A percentile compares a stretch with the other conserved stretches of the same genome.
Evolutionary conservation across 2,113 vertebrate genomes (phyloP).

Genomic region (Cyprinodon tularosa): DNA sequence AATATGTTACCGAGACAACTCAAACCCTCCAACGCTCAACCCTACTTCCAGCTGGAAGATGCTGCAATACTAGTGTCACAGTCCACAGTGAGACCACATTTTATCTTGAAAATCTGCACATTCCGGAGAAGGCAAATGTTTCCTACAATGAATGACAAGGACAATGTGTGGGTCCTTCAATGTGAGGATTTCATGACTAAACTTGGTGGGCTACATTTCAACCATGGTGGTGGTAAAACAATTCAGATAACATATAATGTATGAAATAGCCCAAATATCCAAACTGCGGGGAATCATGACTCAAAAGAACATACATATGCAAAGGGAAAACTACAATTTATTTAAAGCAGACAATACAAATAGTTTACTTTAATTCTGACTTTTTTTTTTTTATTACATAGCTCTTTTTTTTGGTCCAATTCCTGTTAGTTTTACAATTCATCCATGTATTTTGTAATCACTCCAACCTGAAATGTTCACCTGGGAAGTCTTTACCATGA

Average conservation of each 20-base stretch:
- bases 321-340: conserved; percentile 42
- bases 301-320: conserved; percentile 63
- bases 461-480: too few species aligned
- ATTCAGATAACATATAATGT: conserved; percentile 31
- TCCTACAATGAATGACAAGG: neutral
- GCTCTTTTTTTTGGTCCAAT: conserved; percentile 27
- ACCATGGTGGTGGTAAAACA: too few species aligned
- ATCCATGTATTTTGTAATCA: too few species aligned
- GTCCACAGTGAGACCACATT: neutral
- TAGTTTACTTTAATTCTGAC: conserved; percentile 34
- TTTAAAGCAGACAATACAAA: conserved; percentile 12
- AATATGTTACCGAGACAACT: too few species aligned
- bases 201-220: too few species aligned
- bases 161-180: neutral
- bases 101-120: neutral
- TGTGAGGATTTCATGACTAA: too few species aligned
- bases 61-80: too few species aligned
- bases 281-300: conserved; percentile 53
- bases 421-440: neutral
- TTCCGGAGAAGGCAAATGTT: neutral
- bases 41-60: neutral
- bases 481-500: neutral
- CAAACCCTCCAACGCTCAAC: neutral
- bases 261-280: conserved; percentile 67
- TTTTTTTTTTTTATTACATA: neutral